phyloP scores from a whole-genome alignment of 2,888 invertebrate species.

The Drosophila prolongata region DNA sequence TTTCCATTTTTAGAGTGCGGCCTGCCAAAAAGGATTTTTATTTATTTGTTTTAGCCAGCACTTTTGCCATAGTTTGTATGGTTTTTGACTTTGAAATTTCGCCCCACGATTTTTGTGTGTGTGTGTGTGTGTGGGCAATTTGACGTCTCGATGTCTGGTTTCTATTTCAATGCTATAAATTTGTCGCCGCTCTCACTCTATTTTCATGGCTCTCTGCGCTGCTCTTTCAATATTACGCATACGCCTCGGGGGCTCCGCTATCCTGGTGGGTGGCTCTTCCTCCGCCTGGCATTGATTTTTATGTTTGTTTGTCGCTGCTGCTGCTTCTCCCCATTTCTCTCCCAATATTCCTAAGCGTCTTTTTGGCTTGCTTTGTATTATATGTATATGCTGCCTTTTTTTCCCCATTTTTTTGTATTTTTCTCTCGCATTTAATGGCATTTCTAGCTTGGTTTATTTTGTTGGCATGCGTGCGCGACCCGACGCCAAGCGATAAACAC shows the following conservation, averaged over 20 bases:
- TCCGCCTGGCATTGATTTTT: conserved; percentile 74
- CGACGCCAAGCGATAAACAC: conserved; percentile 75
- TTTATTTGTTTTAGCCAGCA: conserved; percentile 54
- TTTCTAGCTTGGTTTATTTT: conserved; percentile 76
- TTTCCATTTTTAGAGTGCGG: conserved; percentile 52
- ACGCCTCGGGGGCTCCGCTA: conserved; percentile 52
- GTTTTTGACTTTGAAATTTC: conserved; percentile 51
- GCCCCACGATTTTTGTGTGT: neutral
- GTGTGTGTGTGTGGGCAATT: conserved; percentile 33
- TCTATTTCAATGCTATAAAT: conserved; percentile 77
- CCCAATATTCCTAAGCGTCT: conserved; percentile 10
- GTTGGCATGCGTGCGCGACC: conserved; percentile 75
- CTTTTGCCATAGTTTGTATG: conserved; percentile 27
- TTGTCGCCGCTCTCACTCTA: conserved; percentile 56
- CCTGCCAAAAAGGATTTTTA: conserved; percentile 36
- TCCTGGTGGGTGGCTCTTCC: conserved; percentile 58
- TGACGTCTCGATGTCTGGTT: conserved; percentile 77
- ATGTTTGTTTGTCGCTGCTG: conserved; percentile 41
- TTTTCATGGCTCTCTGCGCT: conserved; percentile 9
- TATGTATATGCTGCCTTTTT: conserved; percentile 35
- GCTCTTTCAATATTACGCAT: conserved; percentile 65
- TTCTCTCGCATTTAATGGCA: conserved; percentile 74
- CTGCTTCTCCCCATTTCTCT: conserved; percentile 38
- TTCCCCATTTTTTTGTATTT: conserved; percentile 56
- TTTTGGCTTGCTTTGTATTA: conserved; percentile 39